Conservation (phyloP, 2,888 invertebrate species). For the Leptopterna dolabrata region DNA sequence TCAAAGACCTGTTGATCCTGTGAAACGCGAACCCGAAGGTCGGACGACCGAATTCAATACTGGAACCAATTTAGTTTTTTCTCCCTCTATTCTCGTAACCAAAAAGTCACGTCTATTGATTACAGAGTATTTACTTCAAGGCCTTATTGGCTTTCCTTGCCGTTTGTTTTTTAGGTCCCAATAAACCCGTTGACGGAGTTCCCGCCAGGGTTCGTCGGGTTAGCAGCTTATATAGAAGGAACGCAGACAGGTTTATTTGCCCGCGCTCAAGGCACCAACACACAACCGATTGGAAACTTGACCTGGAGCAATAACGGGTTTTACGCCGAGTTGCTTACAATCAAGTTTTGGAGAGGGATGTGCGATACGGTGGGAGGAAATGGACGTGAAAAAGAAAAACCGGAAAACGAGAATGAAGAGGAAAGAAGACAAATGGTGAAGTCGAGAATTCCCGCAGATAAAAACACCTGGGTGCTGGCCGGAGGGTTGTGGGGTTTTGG, state of each 20-base stretch:
- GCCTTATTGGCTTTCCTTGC: background rate
- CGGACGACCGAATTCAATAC: too few relatives aligned
- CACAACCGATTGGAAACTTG: background rate
- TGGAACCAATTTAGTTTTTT: background rate
- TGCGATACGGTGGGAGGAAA: background rate
- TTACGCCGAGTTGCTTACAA: constrained; percentile 11
- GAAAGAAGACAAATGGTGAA: background rate
- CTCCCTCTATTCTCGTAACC: background rate
- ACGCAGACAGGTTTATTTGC: background rate
- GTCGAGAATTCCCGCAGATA: background rate
- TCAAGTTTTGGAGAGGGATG: constrained; percentile 7
- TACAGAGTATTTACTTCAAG: background rate
- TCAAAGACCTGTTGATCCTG: too few relatives aligned
- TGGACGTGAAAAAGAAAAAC: background rate
- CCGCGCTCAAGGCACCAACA: background rate
- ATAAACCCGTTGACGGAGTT: background rate
- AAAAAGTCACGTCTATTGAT: background rate
- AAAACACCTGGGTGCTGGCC: background rate
- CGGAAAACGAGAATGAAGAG: background rate
- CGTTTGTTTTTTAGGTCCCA: background rate
- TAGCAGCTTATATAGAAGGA: background rate
- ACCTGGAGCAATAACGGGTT: constrained; percentile 9
- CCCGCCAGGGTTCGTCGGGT: background rate
- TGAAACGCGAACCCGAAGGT: too few relatives aligned
- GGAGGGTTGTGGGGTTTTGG: background rate